These are phyloP conservation scores for Uloborus plumipes DNA, from an alignment of 2,888 invertebrate genomes.

Conservation along the genomic window DNA sequence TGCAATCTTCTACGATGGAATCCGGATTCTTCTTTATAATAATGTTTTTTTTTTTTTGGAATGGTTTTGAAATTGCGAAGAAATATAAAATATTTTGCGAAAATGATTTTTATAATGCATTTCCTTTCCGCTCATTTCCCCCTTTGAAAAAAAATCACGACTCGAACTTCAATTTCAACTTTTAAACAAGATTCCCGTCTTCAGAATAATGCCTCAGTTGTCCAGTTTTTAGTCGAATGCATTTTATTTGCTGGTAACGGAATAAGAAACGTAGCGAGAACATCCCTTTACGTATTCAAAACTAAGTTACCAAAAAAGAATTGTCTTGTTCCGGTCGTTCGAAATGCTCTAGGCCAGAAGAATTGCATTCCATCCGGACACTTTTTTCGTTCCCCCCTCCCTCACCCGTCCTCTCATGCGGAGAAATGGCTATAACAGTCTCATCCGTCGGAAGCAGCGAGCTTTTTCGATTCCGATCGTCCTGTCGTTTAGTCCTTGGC, in stretches of 20 bases:
- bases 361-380: slow-evolving; percentile 37
- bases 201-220: too few relatives aligned
- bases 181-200: slow-evolving; percentile 25
- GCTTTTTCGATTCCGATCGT: not conserved
- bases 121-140: not conserved
- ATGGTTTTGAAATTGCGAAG: too few relatives aligned
- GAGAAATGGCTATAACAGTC: slow-evolving; percentile 27
- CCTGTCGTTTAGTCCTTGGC: slow-evolving; percentile 37
- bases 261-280: slow-evolving; percentile 4
- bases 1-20: too few relatives aligned
- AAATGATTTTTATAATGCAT: not conserved
- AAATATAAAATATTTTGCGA: too few relatives aligned
- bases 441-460: not conserved
- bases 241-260: slow-evolving; percentile 24
- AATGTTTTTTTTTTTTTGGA: too few relatives aligned
- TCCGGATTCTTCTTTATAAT: too few relatives aligned
- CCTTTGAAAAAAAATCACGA: too few relatives aligned
- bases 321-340: slow-evolving; percentile 49
- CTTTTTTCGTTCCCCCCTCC: slow-evolving; percentile 2
- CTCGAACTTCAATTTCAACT: not conserved
- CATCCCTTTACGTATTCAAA: slow-evolving; percentile 42
- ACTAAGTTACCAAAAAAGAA: slow-evolving; percentile 46
- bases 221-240: not conserved
- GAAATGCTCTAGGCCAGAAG: slow-evolving; percentile 12
- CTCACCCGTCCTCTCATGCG: slow-evolving; percentile 31